Evolutionary conservation across 2,797 vertebrate genomes (phyloP).

Genomic region (Gymnocypris eckloni): DNA sequence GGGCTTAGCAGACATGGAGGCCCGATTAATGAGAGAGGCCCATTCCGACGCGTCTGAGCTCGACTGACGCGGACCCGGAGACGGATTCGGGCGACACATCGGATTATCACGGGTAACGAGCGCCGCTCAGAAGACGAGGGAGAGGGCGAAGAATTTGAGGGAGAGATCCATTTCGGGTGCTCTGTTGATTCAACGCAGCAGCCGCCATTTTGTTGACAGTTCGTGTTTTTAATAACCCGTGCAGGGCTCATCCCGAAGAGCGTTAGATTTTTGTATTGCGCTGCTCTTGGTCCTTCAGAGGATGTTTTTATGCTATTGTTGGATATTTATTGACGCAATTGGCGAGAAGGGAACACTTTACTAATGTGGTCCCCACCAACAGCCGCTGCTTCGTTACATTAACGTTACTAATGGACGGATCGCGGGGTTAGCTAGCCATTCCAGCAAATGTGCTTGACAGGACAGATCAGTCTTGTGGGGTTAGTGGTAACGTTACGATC

Average conservation of each 20-base stretch:
- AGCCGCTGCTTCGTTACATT: conserved; percentile 51
- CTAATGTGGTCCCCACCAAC: conserved; percentile 32
- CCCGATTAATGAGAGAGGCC: conserved; percentile 81
- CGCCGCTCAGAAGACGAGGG: conserved; percentile 66
- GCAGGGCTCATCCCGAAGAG: conserved; percentile 67
- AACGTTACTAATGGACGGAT: conserved; percentile 40
- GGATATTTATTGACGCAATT: conserved; percentile 21
- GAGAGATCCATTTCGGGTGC: conserved; percentile 83
- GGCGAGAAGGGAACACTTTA: conserved; percentile 35
- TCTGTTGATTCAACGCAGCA: conserved; percentile 86
- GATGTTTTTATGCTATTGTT: conserved; percentile 2
- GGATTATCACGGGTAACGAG: conserved; percentile 68
- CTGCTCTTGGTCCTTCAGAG: conserved; percentile 20
- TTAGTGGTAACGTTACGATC: conserved; percentile 1
- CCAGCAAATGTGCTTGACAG: conserved; percentile 59
- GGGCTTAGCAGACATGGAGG: conserved; percentile 87
- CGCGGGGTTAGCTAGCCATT: conserved; percentile 49
- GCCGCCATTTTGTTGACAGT: conserved; percentile 89
- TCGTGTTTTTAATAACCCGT: conserved; percentile 82
- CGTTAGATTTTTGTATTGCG: conserved; percentile 57
- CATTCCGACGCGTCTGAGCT: conserved; percentile 78
- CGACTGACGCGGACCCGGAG: conserved; percentile 73
- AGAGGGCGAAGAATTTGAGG: conserved; percentile 67
- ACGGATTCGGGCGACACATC: conserved; percentile 67
- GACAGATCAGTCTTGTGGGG: conserved; percentile 1